Conservation (phyloP, 2,113 vertebrate genomes). For the Setophaga coronata region DNA sequence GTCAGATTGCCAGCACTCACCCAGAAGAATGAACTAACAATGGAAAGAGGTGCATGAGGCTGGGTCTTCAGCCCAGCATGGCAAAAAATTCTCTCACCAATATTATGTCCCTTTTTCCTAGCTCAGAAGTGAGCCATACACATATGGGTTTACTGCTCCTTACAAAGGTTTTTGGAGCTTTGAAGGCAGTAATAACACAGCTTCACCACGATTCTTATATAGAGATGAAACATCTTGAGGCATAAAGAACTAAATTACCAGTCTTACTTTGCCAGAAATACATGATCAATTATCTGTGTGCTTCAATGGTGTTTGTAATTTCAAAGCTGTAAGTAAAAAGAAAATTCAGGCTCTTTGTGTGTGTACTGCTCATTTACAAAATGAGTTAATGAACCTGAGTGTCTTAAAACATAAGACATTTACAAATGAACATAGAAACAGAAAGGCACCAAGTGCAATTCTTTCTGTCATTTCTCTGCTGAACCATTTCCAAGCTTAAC, state of each 20-base stretch:
- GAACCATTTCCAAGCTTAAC: background rate
- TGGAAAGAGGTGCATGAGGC: background rate
- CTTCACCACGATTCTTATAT: background rate
- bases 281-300: background rate
- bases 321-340: background rate
- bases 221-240: background rate
- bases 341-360: background rate
- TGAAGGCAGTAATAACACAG: background rate
- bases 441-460: background rate
- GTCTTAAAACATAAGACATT: background rate
- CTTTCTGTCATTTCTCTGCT: background rate
- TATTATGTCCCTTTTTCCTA: background rate
- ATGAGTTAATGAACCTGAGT: background rate
- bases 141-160: background rate
- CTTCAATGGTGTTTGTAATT: background rate
- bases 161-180: background rate
- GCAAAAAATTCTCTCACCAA: background rate
- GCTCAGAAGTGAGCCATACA: background rate
- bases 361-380: background rate
- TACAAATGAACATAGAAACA: background rate
- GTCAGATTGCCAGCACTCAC: background rate
- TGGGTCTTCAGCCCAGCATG: background rate
- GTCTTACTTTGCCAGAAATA: background rate
- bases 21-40: background rate
- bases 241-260: background rate